A percentile compares a stretch with the other conserved stretches of the same genome.
phyloP scores from a whole-genome alignment of 2,113 vertebrate genomes.

The Morone chrysops region DNA sequence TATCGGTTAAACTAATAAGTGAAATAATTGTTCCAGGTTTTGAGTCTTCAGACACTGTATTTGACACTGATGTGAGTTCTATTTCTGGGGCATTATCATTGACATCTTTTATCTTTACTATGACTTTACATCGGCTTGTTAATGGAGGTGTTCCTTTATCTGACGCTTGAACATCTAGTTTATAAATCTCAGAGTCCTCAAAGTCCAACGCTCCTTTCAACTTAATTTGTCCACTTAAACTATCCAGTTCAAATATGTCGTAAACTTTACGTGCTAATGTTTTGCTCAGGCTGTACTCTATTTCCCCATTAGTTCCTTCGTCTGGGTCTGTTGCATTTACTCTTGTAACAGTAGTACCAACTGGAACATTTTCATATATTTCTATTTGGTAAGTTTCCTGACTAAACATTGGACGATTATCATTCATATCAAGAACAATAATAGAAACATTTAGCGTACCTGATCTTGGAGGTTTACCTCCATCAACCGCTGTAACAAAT shows the following conservation, averaged over 20 bases:
- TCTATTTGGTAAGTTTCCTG: slow-evolving; percentile 64
- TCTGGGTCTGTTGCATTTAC: slow-evolving; percentile 69
- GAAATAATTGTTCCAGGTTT: slow-evolving; percentile 74
- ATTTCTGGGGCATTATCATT: slow-evolving; percentile 87
- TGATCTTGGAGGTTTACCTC: slow-evolving; percentile 11
- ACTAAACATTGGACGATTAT: slow-evolving; percentile 50
- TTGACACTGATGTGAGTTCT: slow-evolving; percentile 78
- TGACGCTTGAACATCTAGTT: slow-evolving; percentile 58
- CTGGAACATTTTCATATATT: slow-evolving; percentile 64
- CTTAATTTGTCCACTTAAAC: slow-evolving; percentile 55
- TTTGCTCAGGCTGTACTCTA: slow-evolving; percentile 65
- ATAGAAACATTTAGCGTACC: slow-evolving; percentile 75
- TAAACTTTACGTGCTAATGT: slow-evolving; percentile 35
- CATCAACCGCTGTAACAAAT: slow-evolving; percentile 25
- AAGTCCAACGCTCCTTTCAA: slow-evolving; percentile 59
- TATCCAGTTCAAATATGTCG: slow-evolving; percentile 62
- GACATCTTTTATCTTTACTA: slow-evolving; percentile 82
- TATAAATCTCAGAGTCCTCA: slow-evolving; percentile 54
- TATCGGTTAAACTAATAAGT: slow-evolving; percentile 63
- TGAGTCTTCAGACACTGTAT: slow-evolving; percentile 71
- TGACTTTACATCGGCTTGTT: slow-evolving; percentile 60
- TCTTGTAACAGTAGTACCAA: slow-evolving; percentile 42
- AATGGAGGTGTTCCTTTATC: slow-evolving; percentile 66
- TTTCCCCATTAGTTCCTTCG: slow-evolving; percentile 54
- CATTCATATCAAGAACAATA: slow-evolving; percentile 76